Percentiles rank a stretch among this genome's conserved stretches.
Evolutionary conservation across 2,797 vertebrate species (phyloP).

Genomic region (Scolopax bukidnonensis): DNA sequence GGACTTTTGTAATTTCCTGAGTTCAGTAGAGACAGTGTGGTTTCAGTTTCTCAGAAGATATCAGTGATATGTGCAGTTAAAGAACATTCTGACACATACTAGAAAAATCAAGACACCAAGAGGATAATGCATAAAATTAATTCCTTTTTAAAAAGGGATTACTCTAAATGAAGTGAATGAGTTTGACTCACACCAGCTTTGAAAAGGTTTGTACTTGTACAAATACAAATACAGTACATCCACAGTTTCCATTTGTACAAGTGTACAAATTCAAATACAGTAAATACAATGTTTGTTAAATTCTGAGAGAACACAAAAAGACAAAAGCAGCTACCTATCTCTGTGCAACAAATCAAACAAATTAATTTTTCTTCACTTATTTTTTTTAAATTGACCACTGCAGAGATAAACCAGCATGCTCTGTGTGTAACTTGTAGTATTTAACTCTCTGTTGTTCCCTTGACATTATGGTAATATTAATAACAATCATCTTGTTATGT

Average conservation of each 20-base stretch:
- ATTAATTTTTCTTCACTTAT: not conserved
- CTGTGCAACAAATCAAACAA: not conserved
- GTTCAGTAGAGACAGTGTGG: not conserved
- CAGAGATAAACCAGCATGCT: not conserved
- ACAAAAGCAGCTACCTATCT: not conserved
- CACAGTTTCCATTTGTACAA: no score
- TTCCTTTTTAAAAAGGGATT: not conserved
- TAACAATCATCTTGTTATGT: not conserved
- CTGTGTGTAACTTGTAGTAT: not conserved
- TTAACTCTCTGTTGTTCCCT: not conserved
- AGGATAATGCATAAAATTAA: not conserved
- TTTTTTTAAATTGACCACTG: not conserved
- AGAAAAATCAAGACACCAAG: not conserved
- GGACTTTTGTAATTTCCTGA: conserved; percentile 33
- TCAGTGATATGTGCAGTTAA: not conserved
- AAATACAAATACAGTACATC: not conserved
- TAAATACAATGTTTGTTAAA: not conserved
- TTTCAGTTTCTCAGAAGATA: conserved; percentile 19
- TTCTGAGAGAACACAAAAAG: not conserved
- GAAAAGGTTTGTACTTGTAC: not conserved
- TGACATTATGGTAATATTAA: not conserved
- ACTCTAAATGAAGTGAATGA: not conserved
- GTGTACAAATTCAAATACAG: not conserved
- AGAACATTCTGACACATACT: not conserved
- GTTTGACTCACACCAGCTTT: not conserved